phyloP scores from a whole-genome alignment of 2,888 invertebrate genomes.

The Andricus curvator region DNA sequence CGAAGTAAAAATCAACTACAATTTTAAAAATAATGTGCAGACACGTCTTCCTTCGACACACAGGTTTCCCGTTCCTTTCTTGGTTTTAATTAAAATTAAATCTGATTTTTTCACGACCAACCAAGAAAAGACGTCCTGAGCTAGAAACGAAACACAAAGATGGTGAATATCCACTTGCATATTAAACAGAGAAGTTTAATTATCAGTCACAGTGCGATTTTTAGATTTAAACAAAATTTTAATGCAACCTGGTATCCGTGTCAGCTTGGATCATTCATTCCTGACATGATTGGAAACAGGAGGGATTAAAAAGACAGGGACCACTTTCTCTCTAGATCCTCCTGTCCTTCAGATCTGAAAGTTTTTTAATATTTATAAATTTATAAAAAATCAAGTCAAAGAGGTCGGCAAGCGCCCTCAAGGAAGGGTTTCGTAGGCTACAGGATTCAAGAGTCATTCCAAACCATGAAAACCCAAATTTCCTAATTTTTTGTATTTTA shows the following conservation, averaged over 20 bases:
- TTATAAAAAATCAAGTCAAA: too few species aligned
- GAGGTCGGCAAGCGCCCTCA: too few species aligned
- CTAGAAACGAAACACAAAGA: neutral
- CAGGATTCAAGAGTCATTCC: too few species aligned
- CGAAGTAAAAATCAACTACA: neutral
- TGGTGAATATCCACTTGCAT: neutral
- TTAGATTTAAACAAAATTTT: neutral
- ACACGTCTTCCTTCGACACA: neutral
- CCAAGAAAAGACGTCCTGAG: neutral
- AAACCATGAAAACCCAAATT: too few species aligned
- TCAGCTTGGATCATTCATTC: neutral
- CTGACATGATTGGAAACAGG: neutral
- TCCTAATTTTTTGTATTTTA: too few species aligned
- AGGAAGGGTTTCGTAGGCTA: too few species aligned
- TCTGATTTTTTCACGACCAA: neutral
- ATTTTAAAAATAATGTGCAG: neutral
- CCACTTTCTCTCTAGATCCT: too few species aligned
- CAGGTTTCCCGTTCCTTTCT: neutral
- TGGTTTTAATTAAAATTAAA: neutral
- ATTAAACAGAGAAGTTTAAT: too few species aligned
- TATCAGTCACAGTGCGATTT: neutral
- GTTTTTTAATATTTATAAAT: too few species aligned
- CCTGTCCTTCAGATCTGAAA: too few species aligned
- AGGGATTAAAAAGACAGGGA: neutral
- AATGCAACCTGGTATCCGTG: neutral